These are phyloP conservation scores for Gonatopus flavifemur DNA, from an alignment of 1,140 invertebrate species.

Conservation along the genomic window DNA sequence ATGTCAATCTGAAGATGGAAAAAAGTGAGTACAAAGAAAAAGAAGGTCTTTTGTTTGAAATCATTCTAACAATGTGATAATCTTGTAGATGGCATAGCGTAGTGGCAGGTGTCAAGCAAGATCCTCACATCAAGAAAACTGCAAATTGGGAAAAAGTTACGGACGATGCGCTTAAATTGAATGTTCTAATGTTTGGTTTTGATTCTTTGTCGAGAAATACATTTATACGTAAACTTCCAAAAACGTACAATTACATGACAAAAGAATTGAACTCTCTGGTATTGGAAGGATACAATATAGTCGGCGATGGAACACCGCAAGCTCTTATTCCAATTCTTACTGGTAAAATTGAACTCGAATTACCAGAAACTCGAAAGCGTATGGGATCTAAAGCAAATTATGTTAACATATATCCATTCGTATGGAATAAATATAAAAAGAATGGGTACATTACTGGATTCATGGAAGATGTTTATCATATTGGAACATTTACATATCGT, in stretches of 20 bases:
- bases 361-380: conserved; percentile 82
- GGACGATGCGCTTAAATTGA: conserved; percentile 62
- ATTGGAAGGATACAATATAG: conserved; percentile 85
- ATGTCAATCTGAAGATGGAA: conserved; percentile 58
- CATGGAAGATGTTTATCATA: conserved; percentile 81
- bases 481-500: conserved; percentile 89
- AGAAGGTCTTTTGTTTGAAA: neutral
- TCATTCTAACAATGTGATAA: conserved; percentile 11
- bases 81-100: conserved; percentile 62
- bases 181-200: conserved; percentile 87
- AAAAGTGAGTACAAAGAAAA: conserved; percentile 56
- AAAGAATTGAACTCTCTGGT: conserved; percentile 70
- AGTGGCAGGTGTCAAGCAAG: conserved; percentile 61
- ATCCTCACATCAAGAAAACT: conserved; percentile 51
- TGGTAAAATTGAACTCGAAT: conserved; percentile 83
- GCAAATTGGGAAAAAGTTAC: conserved; percentile 60
- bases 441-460: conserved; percentile 77
- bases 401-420: conserved; percentile 80
- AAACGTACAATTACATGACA: conserved; percentile 75
- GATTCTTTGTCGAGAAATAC: conserved; percentile 88
- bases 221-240: conserved; percentile 83
- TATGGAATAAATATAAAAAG: conserved; percentile 75
- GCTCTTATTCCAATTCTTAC: conserved; percentile 90
- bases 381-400: conserved; percentile 65
- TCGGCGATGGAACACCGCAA: conserved; percentile 93